Evolutionary conservation across 2,797 vertebrate species (phyloP), one percentile per base, ranked within the genome.

Genomic region (Myotis pilosus): DNA sequence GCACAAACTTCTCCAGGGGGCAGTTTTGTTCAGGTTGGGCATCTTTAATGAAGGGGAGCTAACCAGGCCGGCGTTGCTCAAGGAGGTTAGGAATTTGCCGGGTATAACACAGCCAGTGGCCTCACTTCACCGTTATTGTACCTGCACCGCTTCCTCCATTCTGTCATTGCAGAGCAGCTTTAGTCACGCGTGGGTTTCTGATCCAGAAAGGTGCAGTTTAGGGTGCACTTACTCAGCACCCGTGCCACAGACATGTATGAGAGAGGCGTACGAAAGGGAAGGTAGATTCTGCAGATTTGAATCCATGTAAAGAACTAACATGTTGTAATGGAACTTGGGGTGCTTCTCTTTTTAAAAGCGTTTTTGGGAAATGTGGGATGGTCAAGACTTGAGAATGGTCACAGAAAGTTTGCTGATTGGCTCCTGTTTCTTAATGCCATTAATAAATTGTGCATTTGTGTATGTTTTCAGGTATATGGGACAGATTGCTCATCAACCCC

Each of bases 401-500:
- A 2, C 5, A 11, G 20, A 8, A 79, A 17, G 22, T 10, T 66
- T 92, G 36, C 41, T 51, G 33, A 28, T 8, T 8, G 30, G 41
- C 66, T 38, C 17, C 23, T 44, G 0, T 78, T 66, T 80, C 62
- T 55, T 44, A 80, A 55, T 10, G 25, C 22, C 30, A 0, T 33
- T 33, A 25, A 5, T 95, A 33, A 81, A 57, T 60, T 57, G 22
- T 44, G 38, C 68, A 12, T 74, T 6, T n/a, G 44, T 76, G 15
- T 85, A 44, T 92, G 4, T 81, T 94, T 96, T 66, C 96, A 99
- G 99, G 98, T 93, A 97, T 99, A 87, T 98, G 97, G 69, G 98
- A 99, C 79, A 99, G 98, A 74, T 97, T 99, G 36, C 98, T 99
- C 49, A 97, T 99, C 71, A 98, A 97, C 83, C 98, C 99, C 13